Evolutionary conservation across 2,113 vertebrate genomes (phyloP).

Genomic region (Hippotragus niger): DNA sequence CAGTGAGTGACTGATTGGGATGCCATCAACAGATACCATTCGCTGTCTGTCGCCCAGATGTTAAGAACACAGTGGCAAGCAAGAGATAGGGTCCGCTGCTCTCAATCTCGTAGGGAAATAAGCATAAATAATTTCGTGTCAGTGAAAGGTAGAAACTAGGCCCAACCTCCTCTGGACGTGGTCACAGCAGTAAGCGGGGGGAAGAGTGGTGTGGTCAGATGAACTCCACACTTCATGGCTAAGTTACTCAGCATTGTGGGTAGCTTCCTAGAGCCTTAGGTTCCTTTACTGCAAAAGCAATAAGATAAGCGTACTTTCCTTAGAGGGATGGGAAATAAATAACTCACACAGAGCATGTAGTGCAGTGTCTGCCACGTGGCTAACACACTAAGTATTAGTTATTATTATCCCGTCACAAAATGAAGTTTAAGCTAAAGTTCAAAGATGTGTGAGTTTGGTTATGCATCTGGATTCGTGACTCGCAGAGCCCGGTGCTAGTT

Average conservation of each 20-base stretch:
- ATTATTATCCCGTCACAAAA: neutral
- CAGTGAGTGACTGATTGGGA: neutral
- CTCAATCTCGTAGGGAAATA: neutral
- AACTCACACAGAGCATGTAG: neutral
- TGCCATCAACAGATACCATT: neutral
- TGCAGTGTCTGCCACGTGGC: neutral
- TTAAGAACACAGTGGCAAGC: neutral
- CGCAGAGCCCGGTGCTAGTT: neutral
- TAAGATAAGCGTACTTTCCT: neutral
- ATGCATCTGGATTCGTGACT: neutral
- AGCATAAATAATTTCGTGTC: neutral
- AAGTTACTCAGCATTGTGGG: neutral
- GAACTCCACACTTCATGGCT: neutral
- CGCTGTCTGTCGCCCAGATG: neutral
- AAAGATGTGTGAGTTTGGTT: neutral
- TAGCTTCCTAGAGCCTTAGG: neutral
- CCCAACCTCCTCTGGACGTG: neutral
- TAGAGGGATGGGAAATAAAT: neutral
- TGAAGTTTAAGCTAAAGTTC: neutral
- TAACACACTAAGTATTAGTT: neutral
- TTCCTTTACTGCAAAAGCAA: neutral
- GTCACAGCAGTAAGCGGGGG: neutral
- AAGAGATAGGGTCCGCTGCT: neutral
- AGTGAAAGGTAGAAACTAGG: neutral
- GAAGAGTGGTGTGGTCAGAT: neutral